Evolutionary conservation across 2,113 vertebrate genomes (phyloP).

Genomic region (Columbina picui): DNA sequence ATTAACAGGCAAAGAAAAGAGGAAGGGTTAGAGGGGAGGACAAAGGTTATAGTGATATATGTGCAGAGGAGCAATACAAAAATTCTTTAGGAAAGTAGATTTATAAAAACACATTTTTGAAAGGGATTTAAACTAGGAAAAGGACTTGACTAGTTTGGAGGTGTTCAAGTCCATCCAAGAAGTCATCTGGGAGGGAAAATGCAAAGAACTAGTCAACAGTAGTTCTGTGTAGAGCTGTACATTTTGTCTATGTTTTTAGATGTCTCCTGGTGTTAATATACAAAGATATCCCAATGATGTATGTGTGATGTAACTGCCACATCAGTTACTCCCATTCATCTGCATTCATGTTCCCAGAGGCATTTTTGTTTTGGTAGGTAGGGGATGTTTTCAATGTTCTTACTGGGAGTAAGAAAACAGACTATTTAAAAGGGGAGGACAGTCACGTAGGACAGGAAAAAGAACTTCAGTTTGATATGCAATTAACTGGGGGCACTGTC

Average conservation of each 20-base stretch:
- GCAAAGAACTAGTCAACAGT: not conserved
- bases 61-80: not conserved
- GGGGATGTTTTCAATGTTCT: constrained; percentile 9
- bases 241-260: not conserved
- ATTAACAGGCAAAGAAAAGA: constrained; percentile 48
- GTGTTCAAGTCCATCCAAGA: not conserved
- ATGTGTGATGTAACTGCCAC: not conserved
- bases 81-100: not conserved
- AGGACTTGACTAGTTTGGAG: not conserved
- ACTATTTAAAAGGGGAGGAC: not conserved
- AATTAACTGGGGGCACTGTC: constrained; percentile 10
- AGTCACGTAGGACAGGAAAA: constrained; percentile 48
- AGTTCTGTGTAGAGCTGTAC: not conserved
- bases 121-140: not conserved
- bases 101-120: not conserved
- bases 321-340: not conserved
- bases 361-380: constrained; percentile 3
- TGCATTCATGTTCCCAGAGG: not conserved
- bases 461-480: constrained; percentile 31
- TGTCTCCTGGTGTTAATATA: not conserved
- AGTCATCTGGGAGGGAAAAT: not conserved
- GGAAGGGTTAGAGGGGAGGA: not conserved
- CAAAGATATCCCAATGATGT: not conserved
- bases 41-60: constrained; percentile 3
- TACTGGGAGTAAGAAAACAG: not conserved